Conservation (phyloP, 2,797 vertebrate genomes). For the Intellagama lesueurii region DNA sequence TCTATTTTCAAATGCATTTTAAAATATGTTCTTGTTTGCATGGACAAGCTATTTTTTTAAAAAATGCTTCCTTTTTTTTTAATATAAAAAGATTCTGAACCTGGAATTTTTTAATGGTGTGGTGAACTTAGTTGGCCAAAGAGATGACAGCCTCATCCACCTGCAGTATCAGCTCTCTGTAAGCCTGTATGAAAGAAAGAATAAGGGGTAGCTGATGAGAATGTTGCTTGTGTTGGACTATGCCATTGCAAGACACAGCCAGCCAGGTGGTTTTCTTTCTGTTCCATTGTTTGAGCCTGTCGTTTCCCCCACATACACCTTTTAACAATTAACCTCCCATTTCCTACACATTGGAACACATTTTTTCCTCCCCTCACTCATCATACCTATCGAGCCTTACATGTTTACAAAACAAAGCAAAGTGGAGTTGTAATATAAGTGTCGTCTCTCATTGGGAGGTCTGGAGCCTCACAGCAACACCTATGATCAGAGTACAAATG, state of each 20-base stretch:
- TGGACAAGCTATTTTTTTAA: no score
- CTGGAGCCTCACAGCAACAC: neutral
- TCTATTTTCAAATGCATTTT: neutral
- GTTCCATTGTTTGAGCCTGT: neutral
- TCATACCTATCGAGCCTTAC: neutral
- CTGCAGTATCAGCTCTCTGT: neutral
- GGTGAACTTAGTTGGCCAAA: neutral
- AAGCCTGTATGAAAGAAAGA: neutral
- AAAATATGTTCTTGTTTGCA: no score
- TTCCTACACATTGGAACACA: neutral
- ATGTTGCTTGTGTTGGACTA: neutral
- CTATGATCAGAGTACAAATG: neutral
- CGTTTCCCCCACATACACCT: neutral
- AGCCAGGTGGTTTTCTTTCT: neutral
- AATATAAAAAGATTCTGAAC: neutral
- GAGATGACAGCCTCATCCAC: neutral
- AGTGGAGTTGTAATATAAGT: neutral
- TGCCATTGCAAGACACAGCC: neutral
- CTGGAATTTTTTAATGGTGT: neutral
- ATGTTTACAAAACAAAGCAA: constrained; percentile 41
- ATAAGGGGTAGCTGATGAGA: neutral
- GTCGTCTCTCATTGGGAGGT: constrained; percentile 19
- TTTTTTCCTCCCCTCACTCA: neutral
- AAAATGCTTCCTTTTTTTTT: neutral
- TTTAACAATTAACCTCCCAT: neutral